Evolutionary conservation across 2,888 invertebrate genomes (phyloP).

Genomic region (Agrochola litura): DNA sequence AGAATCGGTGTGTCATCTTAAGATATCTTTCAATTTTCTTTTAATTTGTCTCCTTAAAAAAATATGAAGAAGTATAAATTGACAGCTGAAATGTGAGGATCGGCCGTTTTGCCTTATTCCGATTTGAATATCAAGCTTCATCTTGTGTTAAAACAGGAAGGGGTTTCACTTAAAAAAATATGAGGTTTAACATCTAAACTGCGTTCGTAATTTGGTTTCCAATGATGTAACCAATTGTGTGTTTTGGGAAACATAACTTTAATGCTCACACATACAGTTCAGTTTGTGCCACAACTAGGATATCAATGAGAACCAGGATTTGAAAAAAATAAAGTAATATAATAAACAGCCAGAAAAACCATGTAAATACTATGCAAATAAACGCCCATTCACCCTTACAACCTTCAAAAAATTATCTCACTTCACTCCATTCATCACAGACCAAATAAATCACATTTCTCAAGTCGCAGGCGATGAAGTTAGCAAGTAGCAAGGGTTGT

Average conservation of each 20-base stretch:
- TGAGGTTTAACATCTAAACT: no score
- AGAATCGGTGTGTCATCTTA: slow-evolving; percentile 76
- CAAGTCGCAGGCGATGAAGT: slow-evolving; percentile 71
- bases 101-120: not conserved
- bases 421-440: slow-evolving; percentile 48
- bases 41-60: slow-evolving; percentile 50
- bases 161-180: no score
- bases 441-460: slow-evolving; percentile 78
- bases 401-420: slow-evolving; percentile 43
- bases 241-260: no score
- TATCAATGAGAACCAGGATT: no score
- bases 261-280: no score
- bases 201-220: no score
- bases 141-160: not conserved
- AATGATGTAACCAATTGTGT: no score
- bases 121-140: not conserved
- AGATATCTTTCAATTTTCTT: slow-evolving; percentile 68
- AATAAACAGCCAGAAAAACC: not conserved
- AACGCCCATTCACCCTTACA: not conserved
- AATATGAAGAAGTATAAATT: slow-evolving; percentile 44
- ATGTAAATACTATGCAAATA: slow-evolving; percentile 19
- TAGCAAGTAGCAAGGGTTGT: slow-evolving; percentile 74
- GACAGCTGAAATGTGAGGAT: slow-evolving; percentile 23
- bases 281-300: no score
- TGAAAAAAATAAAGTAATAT: no score